Evolutionary conservation across 1,140 invertebrate species (phyloP).

Genomic region (Archivesica marissinica): DNA sequence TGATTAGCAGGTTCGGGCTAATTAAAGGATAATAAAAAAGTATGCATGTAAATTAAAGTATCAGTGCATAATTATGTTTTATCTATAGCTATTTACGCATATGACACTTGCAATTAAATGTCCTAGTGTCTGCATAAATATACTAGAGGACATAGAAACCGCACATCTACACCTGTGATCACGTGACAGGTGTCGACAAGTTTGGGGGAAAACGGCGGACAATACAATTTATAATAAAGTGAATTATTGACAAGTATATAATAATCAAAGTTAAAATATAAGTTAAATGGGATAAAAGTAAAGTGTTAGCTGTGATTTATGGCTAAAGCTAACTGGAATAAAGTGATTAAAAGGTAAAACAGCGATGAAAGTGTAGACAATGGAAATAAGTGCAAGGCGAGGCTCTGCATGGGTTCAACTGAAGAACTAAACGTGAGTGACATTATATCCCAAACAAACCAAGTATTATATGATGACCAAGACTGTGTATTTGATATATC

Average conservation of each 20-base stretch:
- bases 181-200: background rate
- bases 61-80: no score
- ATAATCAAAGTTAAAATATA: background rate
- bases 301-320: background rate
- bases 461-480: background rate
- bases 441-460: constrained; percentile 7
- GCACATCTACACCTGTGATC: no score
- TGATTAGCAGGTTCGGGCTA: no score
- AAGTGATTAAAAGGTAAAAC: background rate
- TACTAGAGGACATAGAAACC: no score
- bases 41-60: no score
- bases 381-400: background rate
- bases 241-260: background rate
- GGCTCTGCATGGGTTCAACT: background rate
- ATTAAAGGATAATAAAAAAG: no score
- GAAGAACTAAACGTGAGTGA: constrained; percentile 3
- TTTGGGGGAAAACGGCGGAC: background rate
- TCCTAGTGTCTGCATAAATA: no score
- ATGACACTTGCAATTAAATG: no score
- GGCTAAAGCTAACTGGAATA: background rate
- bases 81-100: no score
- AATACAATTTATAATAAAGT: background rate
- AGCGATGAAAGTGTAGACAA: background rate
- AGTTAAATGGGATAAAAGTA: background rate
- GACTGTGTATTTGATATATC: background rate